Evolutionary conservation across 1,140 invertebrate genomes (phyloP), one percentile per base, ranked within the genome.

Genomic region (Zaprionus vittiger): DNA sequence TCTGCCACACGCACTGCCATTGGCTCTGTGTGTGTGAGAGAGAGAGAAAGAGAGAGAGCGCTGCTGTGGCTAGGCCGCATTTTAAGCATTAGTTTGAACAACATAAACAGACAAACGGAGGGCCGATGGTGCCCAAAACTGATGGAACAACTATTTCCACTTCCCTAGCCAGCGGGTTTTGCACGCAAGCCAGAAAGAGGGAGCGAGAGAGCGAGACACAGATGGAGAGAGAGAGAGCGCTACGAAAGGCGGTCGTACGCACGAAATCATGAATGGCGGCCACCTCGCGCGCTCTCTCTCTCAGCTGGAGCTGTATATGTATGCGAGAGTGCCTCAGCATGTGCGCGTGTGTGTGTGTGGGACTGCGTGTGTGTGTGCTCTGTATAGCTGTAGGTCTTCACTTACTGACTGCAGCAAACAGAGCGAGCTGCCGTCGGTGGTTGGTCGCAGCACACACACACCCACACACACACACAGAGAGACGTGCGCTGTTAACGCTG

Each of bases 71-170:
- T 90, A 90, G 85, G 85, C 85, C 81, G 85, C 80, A 89, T 89
- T 89, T 89, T 90, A 90, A 89, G 85, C 85, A 89, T 89, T 89
- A 89, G 85, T 90, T 89, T 85, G 76, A 89, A 89, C 85, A 89
- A 90, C 86, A 89, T 81, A 90, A 89, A 89, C 86, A 89, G 61
- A 72, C 66, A 57, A 56, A 17, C 37, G 7, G 24, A 31, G 41
- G 56, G 61, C 41, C 56, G 22, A 61, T n/a, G 37, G 26, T 5
- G 6, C 11, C 47, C 44, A 63, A 31, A 47, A 59, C 44, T 55
- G 56, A 79, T 38, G 34, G 68, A 63, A 63, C 71, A 81, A 85
- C 82, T 84, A 85, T 81, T 84, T 76, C 60, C 59, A 76, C 44
- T 49, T 34, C 59, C 54, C 61, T 17, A 15, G n/a, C 52, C 71